Evolutionary conservation across 2,888 invertebrate species (phyloP).

Genomic region (Acanthosepion pharaonis): DNA sequence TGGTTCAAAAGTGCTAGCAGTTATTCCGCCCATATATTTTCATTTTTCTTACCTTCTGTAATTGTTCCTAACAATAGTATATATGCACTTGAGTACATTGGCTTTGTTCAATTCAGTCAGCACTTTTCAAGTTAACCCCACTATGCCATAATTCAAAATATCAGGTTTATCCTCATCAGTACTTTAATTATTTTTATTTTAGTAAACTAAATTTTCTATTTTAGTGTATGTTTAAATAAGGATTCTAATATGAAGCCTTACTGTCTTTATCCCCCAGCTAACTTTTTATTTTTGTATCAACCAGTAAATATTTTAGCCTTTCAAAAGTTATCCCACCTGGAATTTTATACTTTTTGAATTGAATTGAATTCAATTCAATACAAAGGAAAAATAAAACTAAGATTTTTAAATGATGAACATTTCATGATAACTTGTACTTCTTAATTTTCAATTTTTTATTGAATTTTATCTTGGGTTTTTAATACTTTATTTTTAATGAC

Average conservation of each 20-base stretch:
- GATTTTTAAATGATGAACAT: background rate
- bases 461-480: background rate
- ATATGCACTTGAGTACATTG: background rate
- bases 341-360: background rate
- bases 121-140: background rate
- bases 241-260: too few relatives aligned
- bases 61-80: background rate
- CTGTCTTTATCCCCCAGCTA: background rate
- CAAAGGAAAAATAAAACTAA: slow-evolving; percentile 12
- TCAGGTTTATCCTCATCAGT: background rate
- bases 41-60: background rate
- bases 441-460: background rate
- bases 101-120: background rate
- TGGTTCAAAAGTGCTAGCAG: background rate
- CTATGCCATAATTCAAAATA: background rate
- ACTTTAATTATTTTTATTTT: background rate
- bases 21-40: background rate
- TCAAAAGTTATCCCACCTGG: background rate
- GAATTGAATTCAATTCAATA: background rate
- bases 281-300: background rate
- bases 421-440: background rate
- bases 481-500: background rate
- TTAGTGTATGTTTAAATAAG: too few relatives aligned
- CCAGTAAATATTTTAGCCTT: background rate
- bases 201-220: background rate